phyloP scores from a whole-genome alignment of 2,797 vertebrate species.

The Gila robusta region DNA sequence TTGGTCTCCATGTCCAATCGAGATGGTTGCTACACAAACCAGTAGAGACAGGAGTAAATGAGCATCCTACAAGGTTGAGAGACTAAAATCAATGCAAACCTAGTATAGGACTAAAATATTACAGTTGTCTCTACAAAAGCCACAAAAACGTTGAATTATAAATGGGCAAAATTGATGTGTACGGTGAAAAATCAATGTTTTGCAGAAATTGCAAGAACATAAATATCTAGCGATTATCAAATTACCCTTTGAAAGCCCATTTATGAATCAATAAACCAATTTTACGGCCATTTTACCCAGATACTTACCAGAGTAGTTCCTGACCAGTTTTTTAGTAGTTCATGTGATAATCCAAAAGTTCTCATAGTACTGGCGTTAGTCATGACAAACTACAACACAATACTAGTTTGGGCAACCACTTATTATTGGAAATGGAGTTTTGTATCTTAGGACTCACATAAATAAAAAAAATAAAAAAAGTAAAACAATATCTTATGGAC shows the following conservation, averaged over 20 bases:
- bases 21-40: conserved; percentile 80
- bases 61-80: conserved; percentile 44
- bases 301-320: conserved; percentile 75
- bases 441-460: conserved; percentile 14
- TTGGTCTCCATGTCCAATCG: conserved; percentile 75
- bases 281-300: conserved; percentile 57
- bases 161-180: conserved; percentile 36
- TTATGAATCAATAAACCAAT: conserved; percentile 71
- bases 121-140: conserved; percentile 30
- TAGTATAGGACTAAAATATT: conserved; percentile 32
- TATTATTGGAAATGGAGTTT: conserved; percentile 77
- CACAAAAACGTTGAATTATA: conserved; percentile 45
- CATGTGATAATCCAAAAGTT: conserved; percentile 37
- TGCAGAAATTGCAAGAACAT: conserved; percentile 6
- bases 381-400: conserved; percentile 62
- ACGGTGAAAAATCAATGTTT: conserved; percentile 10
- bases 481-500: neutral
- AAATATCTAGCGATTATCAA: conserved; percentile 7
- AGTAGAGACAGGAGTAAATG: conserved; percentile 80
- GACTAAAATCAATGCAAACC: conserved; percentile 34
- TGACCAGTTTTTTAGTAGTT: conserved; percentile 70
- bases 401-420: conserved; percentile 76
- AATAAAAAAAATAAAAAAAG: neutral
- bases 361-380: conserved; percentile 55
- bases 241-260: conserved; percentile 69